These are phyloP conservation scores for Enteromius mattozi DNA, from an alignment of 2,797 vertebrate species.

Conservation along the genomic window DNA sequence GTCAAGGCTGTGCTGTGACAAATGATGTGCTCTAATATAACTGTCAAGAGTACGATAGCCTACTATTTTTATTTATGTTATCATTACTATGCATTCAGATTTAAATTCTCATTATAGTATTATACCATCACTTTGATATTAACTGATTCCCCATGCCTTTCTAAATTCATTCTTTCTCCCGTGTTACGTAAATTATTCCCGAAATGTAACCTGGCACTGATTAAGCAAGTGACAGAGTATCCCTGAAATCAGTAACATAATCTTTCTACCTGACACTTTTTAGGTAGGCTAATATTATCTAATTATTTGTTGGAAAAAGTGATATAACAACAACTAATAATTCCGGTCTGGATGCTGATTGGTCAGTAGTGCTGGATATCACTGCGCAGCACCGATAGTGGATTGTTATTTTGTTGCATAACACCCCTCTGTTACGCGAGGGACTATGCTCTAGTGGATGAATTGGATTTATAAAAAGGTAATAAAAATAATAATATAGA, in stretches of 20 bases:
- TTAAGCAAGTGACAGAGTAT: neutral
- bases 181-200: neutral
- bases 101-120: neutral
- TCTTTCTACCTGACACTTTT: neutral
- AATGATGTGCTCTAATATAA: neutral
- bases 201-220: neutral
- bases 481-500: neutral
- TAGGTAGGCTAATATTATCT: too few species aligned
- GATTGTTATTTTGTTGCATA: neutral
- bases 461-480: neutral
- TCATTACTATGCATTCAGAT: neutral
- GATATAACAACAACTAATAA: neutral
- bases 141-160: too few species aligned
- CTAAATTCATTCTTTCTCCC: neutral
- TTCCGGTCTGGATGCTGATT: neutral
- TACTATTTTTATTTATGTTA: neutral
- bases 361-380: neutral
- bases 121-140: neutral
- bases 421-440: neutral
- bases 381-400: neutral
- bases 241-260: neutral
- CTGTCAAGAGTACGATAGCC: neutral
- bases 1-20: neutral
- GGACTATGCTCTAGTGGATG: neutral
- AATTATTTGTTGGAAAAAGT: neutral